Evolutionary conservation across 2,888 invertebrate species (phyloP).

Genomic region (Trichogramma dendrolimi): DNA sequence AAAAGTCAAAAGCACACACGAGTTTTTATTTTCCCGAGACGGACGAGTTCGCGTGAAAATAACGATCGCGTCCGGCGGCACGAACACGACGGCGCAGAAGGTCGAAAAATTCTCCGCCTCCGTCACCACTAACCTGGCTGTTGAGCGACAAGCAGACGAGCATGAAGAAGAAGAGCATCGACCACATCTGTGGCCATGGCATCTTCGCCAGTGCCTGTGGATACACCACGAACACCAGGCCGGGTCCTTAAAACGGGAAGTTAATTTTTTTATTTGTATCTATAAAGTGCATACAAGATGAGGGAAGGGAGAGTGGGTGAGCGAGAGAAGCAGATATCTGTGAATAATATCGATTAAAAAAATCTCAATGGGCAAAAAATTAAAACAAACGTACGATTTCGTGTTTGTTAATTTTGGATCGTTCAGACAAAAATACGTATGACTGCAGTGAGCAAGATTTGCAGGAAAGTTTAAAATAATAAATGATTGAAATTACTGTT

Average conservation of each 20-base stretch:
- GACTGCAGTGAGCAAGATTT: no score
- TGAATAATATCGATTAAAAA: slow-evolving; percentile 30
- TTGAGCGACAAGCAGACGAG: slow-evolving; percentile 81
- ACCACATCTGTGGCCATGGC: slow-evolving; percentile 88
- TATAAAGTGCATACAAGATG: no score
- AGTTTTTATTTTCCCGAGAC: no score
- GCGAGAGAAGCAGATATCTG: slow-evolving; percentile 36
- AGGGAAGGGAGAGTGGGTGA: no score
- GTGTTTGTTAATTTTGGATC: no score
- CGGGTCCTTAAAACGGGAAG: slow-evolving; percentile 64
- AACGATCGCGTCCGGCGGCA: neutral
- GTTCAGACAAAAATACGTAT: no score
- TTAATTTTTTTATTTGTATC: slow-evolving; percentile 28
- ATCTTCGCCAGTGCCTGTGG: slow-evolving; percentile 89
- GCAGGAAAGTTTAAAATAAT: no score
- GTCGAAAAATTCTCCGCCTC: neutral
- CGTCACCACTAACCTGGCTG: slow-evolving; percentile 65
- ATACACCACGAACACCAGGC: slow-evolving; percentile 85
- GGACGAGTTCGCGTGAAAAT: no score
- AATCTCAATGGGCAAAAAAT: slow-evolving; percentile 27
- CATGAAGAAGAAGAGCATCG: slow-evolving; percentile 86
- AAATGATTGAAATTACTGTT: no score
- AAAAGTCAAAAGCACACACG: slow-evolving; percentile 7
- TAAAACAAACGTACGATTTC: no score
- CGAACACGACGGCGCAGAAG: neutral